Evolutionary conservation across 2,888 invertebrate genomes (phyloP).

Genomic region (Xylota segnis): DNA sequence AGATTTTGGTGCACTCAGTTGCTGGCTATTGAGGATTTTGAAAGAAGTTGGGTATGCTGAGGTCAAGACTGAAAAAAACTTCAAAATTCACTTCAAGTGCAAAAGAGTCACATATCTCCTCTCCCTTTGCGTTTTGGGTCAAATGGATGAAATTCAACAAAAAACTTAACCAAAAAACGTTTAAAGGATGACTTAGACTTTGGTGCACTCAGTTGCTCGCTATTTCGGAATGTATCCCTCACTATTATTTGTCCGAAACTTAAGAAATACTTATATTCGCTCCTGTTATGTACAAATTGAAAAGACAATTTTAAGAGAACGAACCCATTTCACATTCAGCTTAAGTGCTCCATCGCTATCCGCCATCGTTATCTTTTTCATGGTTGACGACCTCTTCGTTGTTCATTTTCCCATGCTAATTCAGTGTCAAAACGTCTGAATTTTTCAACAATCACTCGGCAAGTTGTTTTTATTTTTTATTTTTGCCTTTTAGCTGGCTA

Average conservation of each 20-base stretch:
- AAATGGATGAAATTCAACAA: no score
- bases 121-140: no score
- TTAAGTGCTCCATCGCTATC: constrained; percentile 1
- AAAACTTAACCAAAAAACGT: no score
- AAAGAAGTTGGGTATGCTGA: no score
- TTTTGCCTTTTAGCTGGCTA: background rate
- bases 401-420: constrained; percentile 29
- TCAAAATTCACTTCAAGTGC: no score
- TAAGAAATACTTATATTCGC: background rate
- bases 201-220: no score
- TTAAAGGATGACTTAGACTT: no score
- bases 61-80: no score
- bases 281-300: background rate
- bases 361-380: constrained; percentile 24
- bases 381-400: constrained; percentile 54
- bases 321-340: constrained; percentile 9
- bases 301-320: background rate
- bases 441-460: constrained; percentile 31
- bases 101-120: no score
- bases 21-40: no score
- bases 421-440: constrained; percentile 58
- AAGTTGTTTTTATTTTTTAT: constrained; percentile 27
- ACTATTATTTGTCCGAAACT: background rate
- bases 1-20: no score
- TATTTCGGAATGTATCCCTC: no score